A percentile compares a stretch with the other conserved stretches of the same genome.
phyloP scores from a whole-genome alignment of 2,113 vertebrate species.

The Hippocampus comes region DNA sequence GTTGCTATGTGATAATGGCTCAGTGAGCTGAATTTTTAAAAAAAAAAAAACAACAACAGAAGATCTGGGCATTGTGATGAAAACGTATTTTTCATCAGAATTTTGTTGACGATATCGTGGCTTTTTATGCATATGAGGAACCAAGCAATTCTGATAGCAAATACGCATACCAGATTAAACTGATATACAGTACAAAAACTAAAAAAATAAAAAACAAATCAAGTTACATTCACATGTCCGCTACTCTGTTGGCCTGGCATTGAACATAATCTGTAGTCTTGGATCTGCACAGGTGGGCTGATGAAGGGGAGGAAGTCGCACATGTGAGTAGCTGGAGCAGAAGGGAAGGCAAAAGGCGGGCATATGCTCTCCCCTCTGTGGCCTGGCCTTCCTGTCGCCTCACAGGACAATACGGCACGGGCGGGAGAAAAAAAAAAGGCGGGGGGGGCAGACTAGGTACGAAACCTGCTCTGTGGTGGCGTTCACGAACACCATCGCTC shows the following conservation, averaged over 20 bases:
- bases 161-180: neutral
- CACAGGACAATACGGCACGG: conserved; percentile 48
- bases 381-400: conserved; percentile 47
- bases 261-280: conserved; percentile 10
- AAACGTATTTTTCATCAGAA: no score
- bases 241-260: conserved; percentile 2
- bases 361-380: conserved; percentile 64
- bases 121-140: neutral
- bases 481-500: neutral
- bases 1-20: no score
- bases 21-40: no score
- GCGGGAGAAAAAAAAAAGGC: neutral
- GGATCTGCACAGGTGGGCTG: conserved; percentile 51
- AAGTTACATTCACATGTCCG: neutral
- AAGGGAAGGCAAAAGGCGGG: conserved; percentile 44
- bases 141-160: neutral
- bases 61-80: no score
- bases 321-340: conserved; percentile 48
- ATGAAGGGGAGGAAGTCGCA: conserved; percentile 56
- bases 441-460: conserved; percentile 1
- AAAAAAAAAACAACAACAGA: no score
- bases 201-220: neutral
- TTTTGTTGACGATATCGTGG: no score
- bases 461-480: conserved; percentile 2
- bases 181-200: neutral